These are phyloP conservation scores for Scylla paramamosain DNA, from an alignment of 1,140 invertebrate genomes.

Conservation along the genomic window DNA sequence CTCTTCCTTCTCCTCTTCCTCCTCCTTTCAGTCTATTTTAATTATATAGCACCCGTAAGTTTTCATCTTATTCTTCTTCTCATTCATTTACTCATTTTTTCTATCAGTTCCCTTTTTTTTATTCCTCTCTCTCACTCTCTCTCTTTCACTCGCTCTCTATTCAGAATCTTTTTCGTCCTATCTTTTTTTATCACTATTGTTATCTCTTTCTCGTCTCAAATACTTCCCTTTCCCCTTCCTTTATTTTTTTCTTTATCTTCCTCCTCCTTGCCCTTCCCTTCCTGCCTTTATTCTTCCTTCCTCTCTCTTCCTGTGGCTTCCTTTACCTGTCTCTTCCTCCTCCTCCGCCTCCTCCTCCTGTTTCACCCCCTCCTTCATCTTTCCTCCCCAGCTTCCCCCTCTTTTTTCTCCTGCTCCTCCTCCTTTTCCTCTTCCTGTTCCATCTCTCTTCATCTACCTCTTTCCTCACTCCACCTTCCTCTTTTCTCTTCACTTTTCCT, in stretches of 20 bases:
- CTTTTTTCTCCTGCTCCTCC: not conserved
- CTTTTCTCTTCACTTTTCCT: not conserved
- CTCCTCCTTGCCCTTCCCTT: not conserved
- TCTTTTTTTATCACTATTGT: too few relatives aligned
- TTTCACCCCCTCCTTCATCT: not conserved
- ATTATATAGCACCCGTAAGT: not conserved
- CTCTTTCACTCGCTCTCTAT: not conserved
- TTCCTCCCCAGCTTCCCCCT: not conserved
- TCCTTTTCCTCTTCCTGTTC: not conserved
- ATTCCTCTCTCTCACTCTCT: not conserved
- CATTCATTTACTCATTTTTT: not conserved
- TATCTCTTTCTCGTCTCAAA: too few relatives aligned
- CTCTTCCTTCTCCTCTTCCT: not conserved
- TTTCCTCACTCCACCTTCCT: slow-evolving; percentile 12
- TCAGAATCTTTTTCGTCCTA: too few relatives aligned
- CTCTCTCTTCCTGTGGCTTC: not conserved
- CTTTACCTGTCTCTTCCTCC: not conserved
- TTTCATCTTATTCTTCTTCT: not conserved
- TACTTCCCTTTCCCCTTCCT: not conserved
- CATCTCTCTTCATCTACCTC: not conserved
- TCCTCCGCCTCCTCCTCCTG: not conserved
- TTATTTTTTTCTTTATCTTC: not conserved
- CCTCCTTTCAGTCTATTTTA: too few relatives aligned
- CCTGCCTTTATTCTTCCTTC: not conserved
- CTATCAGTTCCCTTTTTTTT: not conserved